Percentiles rank a stretch among this genome's conserved stretches.
phyloP scores from a whole-genome alignment of 2,797 vertebrate species.

The Nannoperca obscura region DNA sequence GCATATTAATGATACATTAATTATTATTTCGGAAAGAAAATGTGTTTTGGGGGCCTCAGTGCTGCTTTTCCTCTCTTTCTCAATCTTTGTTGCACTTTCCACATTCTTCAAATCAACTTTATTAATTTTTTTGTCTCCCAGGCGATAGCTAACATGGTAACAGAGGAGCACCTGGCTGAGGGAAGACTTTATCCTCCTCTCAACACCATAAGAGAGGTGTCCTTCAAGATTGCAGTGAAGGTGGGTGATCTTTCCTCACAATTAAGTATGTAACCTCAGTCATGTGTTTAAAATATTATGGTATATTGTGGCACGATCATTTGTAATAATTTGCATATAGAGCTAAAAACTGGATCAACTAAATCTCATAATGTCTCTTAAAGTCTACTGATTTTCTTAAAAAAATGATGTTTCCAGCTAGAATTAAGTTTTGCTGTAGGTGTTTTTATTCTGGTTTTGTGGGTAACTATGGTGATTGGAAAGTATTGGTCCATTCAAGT shows the following conservation, averaged over 20 bases:
- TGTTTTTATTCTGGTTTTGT: not conserved
- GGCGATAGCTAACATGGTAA: constrained; percentile 94
- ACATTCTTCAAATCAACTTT: not conserved
- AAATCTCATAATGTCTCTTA: not conserved
- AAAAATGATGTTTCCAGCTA: not conserved
- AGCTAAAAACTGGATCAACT: not conserved
- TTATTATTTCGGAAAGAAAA: not conserved
- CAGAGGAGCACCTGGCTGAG: constrained; percentile 93
- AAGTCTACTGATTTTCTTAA: not conserved
- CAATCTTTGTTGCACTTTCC: not conserved
- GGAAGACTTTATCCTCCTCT: constrained; percentile 96
- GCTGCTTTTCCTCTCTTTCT: not conserved
- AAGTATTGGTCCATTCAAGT: not conserved
- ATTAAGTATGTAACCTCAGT: no score
- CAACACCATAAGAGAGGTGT: constrained; percentile 93
- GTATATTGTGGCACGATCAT: not conserved
- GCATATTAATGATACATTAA: not conserved
- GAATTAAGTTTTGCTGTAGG: not conserved
- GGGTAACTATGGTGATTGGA: not conserved
- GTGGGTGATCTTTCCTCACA: constrained; percentile 75
- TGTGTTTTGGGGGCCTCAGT: no score
- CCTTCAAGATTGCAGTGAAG: constrained; percentile 96
- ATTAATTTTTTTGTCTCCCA: constrained; percentile 67
- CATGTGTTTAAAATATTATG: not conserved
- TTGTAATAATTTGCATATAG: not conserved